Evolutionary conservation across 2,113 vertebrate genomes (phyloP).

Genomic region (Pteronura brasiliensis): DNA sequence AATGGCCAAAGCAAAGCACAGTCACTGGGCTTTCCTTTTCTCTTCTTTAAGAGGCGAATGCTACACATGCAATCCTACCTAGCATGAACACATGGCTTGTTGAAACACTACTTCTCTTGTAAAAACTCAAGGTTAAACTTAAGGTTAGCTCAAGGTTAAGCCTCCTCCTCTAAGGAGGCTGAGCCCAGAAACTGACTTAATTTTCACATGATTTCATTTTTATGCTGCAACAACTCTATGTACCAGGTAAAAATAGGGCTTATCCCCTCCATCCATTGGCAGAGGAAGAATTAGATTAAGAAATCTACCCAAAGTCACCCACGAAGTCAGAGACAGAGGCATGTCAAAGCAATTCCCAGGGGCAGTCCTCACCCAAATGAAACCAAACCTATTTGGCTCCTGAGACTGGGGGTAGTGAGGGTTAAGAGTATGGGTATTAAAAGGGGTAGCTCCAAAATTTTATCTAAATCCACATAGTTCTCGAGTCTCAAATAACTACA

Average conservation of each 20-base stretch:
- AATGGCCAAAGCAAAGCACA: neutral
- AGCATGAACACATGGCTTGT: neutral
- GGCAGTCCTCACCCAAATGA: neutral
- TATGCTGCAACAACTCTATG: neutral
- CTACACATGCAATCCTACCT: neutral
- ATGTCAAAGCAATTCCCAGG: neutral
- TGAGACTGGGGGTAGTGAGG: neutral
- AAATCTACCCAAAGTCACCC: neutral
- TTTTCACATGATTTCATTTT: conserved; percentile 32
- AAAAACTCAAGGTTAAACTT: neutral
- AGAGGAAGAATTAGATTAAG: neutral
- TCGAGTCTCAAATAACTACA: neutral
- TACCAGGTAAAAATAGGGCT: neutral
- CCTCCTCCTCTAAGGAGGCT: neutral
- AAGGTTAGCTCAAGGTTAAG: neutral
- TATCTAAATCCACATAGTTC: neutral
- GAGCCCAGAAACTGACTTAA: neutral
- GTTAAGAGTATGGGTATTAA: neutral
- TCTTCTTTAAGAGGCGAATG: neutral
- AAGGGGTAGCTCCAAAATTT: neutral
- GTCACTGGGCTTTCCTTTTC: neutral
- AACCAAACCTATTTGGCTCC: neutral
- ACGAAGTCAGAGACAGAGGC: neutral
- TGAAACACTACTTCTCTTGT: neutral
- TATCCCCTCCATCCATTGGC: neutral